These are phyloP conservation scores for Pterophyllum scalare DNA, from an alignment of 2,113 vertebrate genomes.

Conservation along the genomic window DNA sequence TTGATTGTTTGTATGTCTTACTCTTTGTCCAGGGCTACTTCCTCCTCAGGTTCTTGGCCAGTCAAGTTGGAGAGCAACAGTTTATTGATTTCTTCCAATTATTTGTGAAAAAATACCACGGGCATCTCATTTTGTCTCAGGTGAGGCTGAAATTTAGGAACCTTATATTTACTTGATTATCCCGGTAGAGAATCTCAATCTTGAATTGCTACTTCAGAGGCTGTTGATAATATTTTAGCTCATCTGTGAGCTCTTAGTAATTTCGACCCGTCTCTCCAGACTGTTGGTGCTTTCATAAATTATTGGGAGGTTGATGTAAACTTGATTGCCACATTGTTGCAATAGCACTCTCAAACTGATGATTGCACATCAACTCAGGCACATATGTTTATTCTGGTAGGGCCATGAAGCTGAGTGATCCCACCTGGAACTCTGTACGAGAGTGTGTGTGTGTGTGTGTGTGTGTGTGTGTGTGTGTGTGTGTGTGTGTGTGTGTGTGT, in stretches of 20 bases:
- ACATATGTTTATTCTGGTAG: slow-evolving; percentile 58
- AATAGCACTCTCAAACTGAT: slow-evolving; percentile 44
- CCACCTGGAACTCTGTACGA: slow-evolving; percentile 60
- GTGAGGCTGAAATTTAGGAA: slow-evolving; percentile 71
- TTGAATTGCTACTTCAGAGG: slow-evolving; percentile 22
- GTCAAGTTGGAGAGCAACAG: slow-evolving; percentile 82
- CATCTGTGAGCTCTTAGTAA: slow-evolving; percentile 40
- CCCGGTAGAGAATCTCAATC: background rate
- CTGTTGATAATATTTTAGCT: slow-evolving; percentile 36
- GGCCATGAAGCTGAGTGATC: slow-evolving; percentile 53
- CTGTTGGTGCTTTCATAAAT: slow-evolving; percentile 48
- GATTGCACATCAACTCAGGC: slow-evolving; percentile 27
- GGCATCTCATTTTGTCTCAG: slow-evolving; percentile 94
- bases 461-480: background rate
- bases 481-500: background rate
- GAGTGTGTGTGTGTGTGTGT: background rate
- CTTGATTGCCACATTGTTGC: slow-evolving; percentile 32
- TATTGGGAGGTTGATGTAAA: slow-evolving; percentile 40
- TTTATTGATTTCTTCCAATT: slow-evolving; percentile 88
- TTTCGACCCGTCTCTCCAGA: slow-evolving; percentile 38
- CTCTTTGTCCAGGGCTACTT: slow-evolving; percentile 89
- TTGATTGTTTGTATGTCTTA: slow-evolving; percentile 20
- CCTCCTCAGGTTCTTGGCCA: slow-evolving; percentile 87
- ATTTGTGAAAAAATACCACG: slow-evolving; percentile 90
- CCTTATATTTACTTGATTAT: slow-evolving; percentile 18